Evolutionary conservation across 2,113 vertebrate genomes (phyloP).

Genomic region (Okapia johnstoni): DNA sequence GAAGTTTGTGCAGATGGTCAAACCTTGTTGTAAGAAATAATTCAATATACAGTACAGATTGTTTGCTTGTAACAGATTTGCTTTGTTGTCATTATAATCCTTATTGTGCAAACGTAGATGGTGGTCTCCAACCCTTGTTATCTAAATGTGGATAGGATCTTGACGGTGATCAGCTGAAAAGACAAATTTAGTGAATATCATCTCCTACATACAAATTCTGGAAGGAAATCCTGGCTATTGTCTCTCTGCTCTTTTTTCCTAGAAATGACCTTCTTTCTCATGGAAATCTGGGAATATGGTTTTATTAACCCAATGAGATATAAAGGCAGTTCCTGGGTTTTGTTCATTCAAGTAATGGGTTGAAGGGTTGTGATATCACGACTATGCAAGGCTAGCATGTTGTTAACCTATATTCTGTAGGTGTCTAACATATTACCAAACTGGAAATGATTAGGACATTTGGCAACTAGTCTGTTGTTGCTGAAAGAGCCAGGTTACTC

Average conservation of each 20-base stretch:
- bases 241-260: neutral
- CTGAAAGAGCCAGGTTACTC: neutral
- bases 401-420: neutral
- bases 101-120: neutral
- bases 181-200: neutral
- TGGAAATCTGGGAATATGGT: neutral
- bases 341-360: neutral
- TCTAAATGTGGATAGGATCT: neutral
- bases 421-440: neutral
- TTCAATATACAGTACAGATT: neutral
- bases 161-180: neutral
- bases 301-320: neutral
- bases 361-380: neutral
- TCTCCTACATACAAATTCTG: neutral
- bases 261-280: neutral
- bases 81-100: neutral
- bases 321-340: neutral
- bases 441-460: neutral
- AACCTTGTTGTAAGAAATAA: neutral
- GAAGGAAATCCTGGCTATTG: neutral
- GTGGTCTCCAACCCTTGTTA: neutral
- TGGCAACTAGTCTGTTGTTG: neutral
- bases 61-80: neutral
- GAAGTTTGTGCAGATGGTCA: neutral
- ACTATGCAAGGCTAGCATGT: neutral